These are phyloP conservation scores for Propithecus perrieri DNA, from an alignment of 2,797 vertebrate genomes.

Conservation along the genomic window DNA sequence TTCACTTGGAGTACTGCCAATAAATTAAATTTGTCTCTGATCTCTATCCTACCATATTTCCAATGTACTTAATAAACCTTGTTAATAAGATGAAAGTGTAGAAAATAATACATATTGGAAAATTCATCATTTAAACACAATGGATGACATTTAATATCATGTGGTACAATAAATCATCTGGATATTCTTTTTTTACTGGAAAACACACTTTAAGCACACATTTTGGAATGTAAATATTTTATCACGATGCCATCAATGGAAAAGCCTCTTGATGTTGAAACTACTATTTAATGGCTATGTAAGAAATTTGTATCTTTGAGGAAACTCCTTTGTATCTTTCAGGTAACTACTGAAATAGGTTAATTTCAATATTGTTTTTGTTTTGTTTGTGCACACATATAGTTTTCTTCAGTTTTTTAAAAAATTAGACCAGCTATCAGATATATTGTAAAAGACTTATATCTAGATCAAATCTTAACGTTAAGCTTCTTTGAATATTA, in stretches of 20 bases:
- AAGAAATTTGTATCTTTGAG: slow-evolving; percentile 52
- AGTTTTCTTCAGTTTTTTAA: not conserved
- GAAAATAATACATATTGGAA: slow-evolving; percentile 48
- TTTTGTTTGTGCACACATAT: not conserved
- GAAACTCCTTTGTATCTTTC: slow-evolving; percentile 61
- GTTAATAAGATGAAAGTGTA: slow-evolving; percentile 29
- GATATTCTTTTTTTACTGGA: not conserved
- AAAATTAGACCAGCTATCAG: not conserved
- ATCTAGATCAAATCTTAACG: not conserved
- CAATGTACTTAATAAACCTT: slow-evolving; percentile 42
- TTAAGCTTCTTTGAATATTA: not conserved
- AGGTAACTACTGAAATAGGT: not conserved
- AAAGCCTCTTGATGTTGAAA: slow-evolving; percentile 31
- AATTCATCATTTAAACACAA: slow-evolving; percentile 64
- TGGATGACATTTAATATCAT: slow-evolving; percentile 75
- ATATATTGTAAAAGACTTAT: not conserved
- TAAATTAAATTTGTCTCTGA: not conserved
- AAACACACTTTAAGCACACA: slow-evolving; percentile 65
- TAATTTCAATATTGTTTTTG: not conserved
- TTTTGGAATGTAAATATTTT: slow-evolving; percentile 82
- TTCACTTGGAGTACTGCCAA: not conserved
- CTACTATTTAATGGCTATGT: slow-evolving; percentile 58
- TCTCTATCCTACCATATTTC: not conserved
- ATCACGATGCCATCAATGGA: slow-evolving; percentile 70
- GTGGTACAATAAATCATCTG: slow-evolving; percentile 68